Conservation (phyloP, 2,888 invertebrate genomes). For the Pollenia griseotomentosa region DNA sequence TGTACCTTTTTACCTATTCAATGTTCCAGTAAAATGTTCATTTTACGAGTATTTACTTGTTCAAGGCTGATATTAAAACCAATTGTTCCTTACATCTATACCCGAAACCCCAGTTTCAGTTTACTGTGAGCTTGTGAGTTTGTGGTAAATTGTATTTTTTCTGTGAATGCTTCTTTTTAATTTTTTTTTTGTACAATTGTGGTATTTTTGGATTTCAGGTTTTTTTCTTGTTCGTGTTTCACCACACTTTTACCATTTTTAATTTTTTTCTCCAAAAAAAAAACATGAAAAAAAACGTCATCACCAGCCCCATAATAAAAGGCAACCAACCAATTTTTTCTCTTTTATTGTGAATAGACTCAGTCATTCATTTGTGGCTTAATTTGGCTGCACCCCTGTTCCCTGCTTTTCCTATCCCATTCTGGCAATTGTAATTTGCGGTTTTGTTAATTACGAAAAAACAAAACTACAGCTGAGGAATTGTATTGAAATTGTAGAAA, state of each 20-base stretch:
- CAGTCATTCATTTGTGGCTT: conserved; percentile 51
- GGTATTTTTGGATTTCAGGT: background rate
- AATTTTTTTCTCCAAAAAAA: background rate
- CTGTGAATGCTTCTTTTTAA: background rate
- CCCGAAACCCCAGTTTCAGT: background rate
- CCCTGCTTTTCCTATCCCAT: background rate
- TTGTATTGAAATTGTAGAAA: conserved; percentile 42
- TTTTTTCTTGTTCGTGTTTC: background rate
- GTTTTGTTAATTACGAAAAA: conserved; percentile 63
- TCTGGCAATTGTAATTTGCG: conserved; percentile 34
- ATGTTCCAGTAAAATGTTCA: background rate
- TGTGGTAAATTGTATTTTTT: background rate
- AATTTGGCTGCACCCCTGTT: conserved; percentile 1
- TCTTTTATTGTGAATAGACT: conserved; percentile 15
- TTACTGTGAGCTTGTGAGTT: background rate
- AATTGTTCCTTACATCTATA: conserved; percentile 2
- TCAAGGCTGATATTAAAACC: conserved; percentile 38
- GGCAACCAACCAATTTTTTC: background rate
- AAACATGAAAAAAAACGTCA: background rate
- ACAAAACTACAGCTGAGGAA: background rate
- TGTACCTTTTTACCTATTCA: background rate
- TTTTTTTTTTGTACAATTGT: conserved; percentile 7
- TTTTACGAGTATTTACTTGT: conserved; percentile 20
- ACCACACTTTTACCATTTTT: too few relatives aligned
- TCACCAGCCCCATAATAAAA: conserved; percentile 12